These are phyloP conservation scores for Nasalis larvatus DNA, from an alignment of 2,113 vertebrate species.

Conservation along the genomic window DNA sequence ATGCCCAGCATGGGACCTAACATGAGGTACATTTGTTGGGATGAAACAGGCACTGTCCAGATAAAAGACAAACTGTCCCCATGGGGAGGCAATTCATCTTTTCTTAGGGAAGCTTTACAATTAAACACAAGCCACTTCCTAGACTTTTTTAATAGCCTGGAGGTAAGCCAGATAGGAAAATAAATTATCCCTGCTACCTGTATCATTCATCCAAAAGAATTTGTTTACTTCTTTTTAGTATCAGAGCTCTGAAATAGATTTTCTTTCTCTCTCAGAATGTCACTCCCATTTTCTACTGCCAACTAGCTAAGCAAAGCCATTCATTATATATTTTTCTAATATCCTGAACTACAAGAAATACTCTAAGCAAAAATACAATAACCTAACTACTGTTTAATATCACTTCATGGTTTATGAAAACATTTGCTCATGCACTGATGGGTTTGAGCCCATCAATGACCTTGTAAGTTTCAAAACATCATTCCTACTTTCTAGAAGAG, in stretches of 20 bases:
- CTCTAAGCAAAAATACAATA: background rate
- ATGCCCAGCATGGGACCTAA: background rate
- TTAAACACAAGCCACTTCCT: background rate
- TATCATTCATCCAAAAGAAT: slow-evolving; percentile 26
- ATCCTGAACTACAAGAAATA: background rate
- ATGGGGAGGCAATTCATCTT: background rate
- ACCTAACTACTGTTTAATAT: background rate
- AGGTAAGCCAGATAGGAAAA: background rate
- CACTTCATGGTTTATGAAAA: background rate
- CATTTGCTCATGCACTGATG: background rate
- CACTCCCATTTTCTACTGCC: background rate
- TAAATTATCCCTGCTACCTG: background rate
- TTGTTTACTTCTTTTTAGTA: background rate
- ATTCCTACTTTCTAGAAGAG: background rate
- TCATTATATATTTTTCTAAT: background rate
- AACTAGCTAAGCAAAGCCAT: slow-evolving; percentile 28
- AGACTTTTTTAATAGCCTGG: background rate
- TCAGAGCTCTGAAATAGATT: background rate
- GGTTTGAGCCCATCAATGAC: background rate
- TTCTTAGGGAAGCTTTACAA: background rate
- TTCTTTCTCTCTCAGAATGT: background rate
- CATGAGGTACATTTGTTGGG: background rate
- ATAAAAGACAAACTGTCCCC: background rate
- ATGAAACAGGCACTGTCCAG: background rate
- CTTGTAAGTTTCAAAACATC: background rate